phyloP scores from a whole-genome alignment of 2,797 vertebrate genomes.

The Esox masquinongy region DNA sequence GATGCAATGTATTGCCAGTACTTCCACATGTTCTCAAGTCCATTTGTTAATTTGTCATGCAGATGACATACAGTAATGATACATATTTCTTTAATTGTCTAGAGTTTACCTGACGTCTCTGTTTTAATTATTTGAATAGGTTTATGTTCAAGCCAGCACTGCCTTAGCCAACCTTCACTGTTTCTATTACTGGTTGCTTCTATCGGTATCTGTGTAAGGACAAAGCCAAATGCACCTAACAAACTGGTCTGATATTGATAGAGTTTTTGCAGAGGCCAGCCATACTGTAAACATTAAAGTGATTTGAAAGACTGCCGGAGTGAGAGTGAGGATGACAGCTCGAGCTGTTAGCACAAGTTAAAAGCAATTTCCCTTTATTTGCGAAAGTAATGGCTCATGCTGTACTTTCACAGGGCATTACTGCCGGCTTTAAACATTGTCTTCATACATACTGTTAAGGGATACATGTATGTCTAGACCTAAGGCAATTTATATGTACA shows the following conservation, averaged over 20 bases:
- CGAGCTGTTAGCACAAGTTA: conserved; percentile 18
- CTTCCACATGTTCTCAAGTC: no score
- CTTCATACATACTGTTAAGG: conserved; percentile 42
- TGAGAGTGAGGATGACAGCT: background rate
- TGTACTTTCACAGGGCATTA: conserved; percentile 34
- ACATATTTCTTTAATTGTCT: no score
- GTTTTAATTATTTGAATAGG: no score
- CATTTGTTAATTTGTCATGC: no score
- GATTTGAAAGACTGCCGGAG: background rate
- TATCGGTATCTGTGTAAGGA: background rate
- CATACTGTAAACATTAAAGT: conserved; percentile 6
- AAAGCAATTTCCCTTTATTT: conserved; percentile 50
- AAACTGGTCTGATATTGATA: background rate
- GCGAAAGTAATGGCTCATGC: conserved; percentile 43
- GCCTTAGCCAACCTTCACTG: no score
- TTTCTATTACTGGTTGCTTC: no score
- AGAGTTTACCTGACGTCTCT: no score
- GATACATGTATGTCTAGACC: conserved; percentile 37
- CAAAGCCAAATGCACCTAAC: background rate
- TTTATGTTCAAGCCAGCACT: no score
- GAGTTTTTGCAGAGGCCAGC: conserved; percentile 2
- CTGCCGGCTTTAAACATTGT: conserved; percentile 41
- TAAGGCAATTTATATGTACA: conserved; percentile 33
- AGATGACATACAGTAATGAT: no score
- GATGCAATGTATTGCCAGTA: no score